Evolutionary conservation across 37 sponge, comb jelly and placozoan species (phyloP), one percentile per base, ranked within the genome.

Genomic region (Spongilla lacustris): DNA sequence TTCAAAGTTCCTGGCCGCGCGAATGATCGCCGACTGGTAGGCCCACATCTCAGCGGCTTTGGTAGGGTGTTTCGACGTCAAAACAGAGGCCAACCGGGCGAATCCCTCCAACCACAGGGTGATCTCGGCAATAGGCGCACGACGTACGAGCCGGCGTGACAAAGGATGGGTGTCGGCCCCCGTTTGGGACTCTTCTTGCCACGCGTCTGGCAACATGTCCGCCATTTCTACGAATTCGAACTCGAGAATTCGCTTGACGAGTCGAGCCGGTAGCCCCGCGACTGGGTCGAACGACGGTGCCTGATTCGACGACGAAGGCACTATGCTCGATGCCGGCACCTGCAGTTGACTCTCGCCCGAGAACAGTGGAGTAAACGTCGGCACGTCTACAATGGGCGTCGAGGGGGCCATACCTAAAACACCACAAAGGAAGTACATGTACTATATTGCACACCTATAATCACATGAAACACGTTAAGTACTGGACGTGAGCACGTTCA

Each of bases 211-310:
- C 4, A 33, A 32, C 32, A 75, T 26, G 33, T 75, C 76, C 26
- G 76, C 76, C 76, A 75, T 75, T 6, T 75, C 34, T 4, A 75
- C 76, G 33, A 75, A 75, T 33, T 75, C 76, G 76, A 75, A 33
- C 4, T 75, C 34, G 23, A 75, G 30, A 4, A 75, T 33, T 8
- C 30, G 26, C 9, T 75, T 75, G 26, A 69, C 70, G 6, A 76
- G 27, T 9, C 10, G 25, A n/a, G 25, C 27, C 8, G 70, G 70
- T n/a, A 69, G 10, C 33, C 26, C 35, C 34, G 76, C 76, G 35
- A 30, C 9, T 12, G 76, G 76, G 35, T 75, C 30, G 76, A 32
- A 75, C 30, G 76, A 41, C 41, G 41, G 41, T 41, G 41, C 41
- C 41, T 41, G 41, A 41, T 41, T 41, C 6, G 41, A 41, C 41